Base-by-base conservation (phyloP, 2,113 vertebrate species). In the Clarias magur region DNA sequence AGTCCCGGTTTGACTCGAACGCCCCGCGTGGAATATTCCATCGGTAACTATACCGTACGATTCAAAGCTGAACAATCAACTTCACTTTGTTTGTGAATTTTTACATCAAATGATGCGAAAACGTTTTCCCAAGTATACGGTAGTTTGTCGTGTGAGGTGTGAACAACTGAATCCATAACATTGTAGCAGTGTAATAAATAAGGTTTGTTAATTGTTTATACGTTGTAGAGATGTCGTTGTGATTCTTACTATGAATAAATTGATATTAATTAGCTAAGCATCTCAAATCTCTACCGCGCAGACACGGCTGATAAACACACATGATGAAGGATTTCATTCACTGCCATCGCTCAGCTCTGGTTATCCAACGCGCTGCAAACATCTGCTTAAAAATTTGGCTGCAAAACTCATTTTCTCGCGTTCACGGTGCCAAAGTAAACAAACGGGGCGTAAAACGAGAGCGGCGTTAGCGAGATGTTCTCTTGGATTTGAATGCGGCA, bases 301-400 rank as follows among this genome's bases (percentile, higher is more conserved):
- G 76, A 3, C 25, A 10, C 73, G 3, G 21, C 73, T 79, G 3
- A 21, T 11, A 30, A 17, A 80, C 78, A 80, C 56, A 34, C 76
- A 17, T 17, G 2, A 30, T 21, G 19, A 19, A 48, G 23, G 34
- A 38, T 62, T 15, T 42, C 11, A 15, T 38, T 73, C 19, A 16
- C 60, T 60, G 80, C 63, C 59, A 81, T 80, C 57, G 34, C 70
- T 86, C 84, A 4, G 53, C 85, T 88, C 73, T 68, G 30, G 85
- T 70, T 48, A 59, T 62, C 70, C 88, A 65, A 84, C 84, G 62
- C 83, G 57, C 84, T 19, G 4, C 12, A 23, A 82, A 90, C 17
- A 93, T 93, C 91, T 93, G 91, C 83, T 91, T 89, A 89, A 90
- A 89, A 94, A 93, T 92, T 90, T 72, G 67, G 78, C 86, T n/a